phyloP scores from a whole-genome alignment of 2,113 vertebrate species.

The Rhabdornis inornatus region DNA sequence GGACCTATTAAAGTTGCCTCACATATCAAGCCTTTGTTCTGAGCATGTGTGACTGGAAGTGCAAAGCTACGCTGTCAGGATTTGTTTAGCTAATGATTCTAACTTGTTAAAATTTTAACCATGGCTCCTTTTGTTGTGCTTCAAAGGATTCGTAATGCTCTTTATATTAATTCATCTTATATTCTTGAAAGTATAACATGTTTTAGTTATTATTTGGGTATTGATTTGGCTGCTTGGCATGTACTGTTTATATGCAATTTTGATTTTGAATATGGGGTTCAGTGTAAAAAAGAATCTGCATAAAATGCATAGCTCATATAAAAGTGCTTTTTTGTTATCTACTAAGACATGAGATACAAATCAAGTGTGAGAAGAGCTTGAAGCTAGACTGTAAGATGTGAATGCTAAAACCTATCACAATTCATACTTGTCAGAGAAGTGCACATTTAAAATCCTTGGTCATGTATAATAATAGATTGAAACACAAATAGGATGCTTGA shows the following conservation, averaged over 20 bases:
- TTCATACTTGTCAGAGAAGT: conserved; percentile 3
- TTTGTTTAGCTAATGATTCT: conserved; percentile 74
- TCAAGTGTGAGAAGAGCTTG: conserved; percentile 43
- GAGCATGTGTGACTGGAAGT: conserved; percentile 64
- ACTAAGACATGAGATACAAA: neutral
- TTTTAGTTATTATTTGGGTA: conserved; percentile 18
- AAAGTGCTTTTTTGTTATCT: neutral
- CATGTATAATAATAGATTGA: conserved; percentile 11
- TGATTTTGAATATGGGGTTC: neutral
- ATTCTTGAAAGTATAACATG: neutral
- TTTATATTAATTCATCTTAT: conserved; percentile 64
- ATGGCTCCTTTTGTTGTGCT: conserved; percentile 62
- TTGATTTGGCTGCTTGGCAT: neutral
- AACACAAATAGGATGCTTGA: neutral
- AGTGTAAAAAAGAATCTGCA: neutral
- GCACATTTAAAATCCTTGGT: neutral
- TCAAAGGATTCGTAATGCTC: conserved; percentile 57
- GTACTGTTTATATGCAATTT: neutral
- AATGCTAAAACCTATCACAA: conserved; percentile 23
- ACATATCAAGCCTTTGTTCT: conserved; percentile 65
- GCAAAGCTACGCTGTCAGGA: conserved; percentile 64
- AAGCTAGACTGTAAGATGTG: conserved; percentile 9
- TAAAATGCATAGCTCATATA: neutral
- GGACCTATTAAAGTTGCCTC: conserved; percentile 65
- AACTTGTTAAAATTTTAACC: conserved; percentile 76